These are phyloP conservation scores for Mythimna vitellina DNA, from an alignment of 2,888 invertebrate genomes.

Conservation along the genomic window DNA sequence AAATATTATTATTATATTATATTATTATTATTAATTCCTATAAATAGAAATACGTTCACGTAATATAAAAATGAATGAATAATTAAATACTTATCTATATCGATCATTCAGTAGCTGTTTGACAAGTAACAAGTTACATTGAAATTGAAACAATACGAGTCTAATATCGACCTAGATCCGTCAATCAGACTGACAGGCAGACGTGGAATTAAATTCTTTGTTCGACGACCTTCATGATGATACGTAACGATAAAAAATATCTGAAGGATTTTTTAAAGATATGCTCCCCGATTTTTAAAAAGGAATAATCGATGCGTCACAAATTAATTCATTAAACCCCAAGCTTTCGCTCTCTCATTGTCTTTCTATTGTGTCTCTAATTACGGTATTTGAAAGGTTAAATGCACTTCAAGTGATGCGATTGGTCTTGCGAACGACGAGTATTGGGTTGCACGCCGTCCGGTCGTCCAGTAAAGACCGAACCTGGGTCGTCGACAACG, in stretches of 20 bases:
- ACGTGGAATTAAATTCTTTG: slow-evolving; percentile 65
- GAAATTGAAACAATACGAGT: slow-evolving; percentile 74
- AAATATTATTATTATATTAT: no score
- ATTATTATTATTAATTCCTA: no score
- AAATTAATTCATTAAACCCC: no score
- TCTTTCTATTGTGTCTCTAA: no score
- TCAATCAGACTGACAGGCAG: slow-evolving; percentile 72
- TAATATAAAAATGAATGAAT: slow-evolving; percentile 19
- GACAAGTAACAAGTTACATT: slow-evolving; percentile 69
- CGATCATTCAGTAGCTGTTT: slow-evolving; percentile 64
- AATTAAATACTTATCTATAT: slow-evolving; percentile 51
- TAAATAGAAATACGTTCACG: slow-evolving; percentile 5
- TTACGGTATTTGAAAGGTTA: no score
- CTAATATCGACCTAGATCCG: slow-evolving; percentile 75
- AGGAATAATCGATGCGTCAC: neutral
- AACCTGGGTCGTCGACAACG: no score
- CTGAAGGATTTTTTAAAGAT: neutral
- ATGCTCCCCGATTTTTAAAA: neutral
- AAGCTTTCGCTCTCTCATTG: no score
- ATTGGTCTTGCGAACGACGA: neutral
- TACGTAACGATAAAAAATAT: slow-evolving; percentile 70
- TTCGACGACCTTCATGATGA: slow-evolving; percentile 75
- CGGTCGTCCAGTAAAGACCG: neutral
- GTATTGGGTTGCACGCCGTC: no score
- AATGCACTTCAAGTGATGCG: neutral